Base-by-base conservation (phyloP, 23 tunicate species). In the Oikopleura vanhoeffeni region DNA sequence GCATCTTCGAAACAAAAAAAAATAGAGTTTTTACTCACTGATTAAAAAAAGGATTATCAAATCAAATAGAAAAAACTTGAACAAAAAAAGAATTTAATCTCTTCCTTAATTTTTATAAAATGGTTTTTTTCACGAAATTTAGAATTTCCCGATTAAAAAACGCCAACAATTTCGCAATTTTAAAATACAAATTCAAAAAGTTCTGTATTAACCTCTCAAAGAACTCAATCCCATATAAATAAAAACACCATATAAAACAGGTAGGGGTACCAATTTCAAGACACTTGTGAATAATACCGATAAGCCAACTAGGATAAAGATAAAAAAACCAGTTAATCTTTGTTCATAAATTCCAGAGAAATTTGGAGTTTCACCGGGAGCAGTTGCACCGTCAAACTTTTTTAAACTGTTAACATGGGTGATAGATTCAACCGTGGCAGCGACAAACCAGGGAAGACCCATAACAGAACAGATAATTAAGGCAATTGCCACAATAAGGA, bases 361-460 rank as follows among this genome's bases (percentile, higher is more conserved):
- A 57, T 90, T 87, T 3, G 98, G 95, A 60, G 84, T 67, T 75
- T 94, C 98, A 41, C 98, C 98, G 39, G 98, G 98, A 84, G 98
- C 98, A 0, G 98, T 82, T 40, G 95, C 88, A 39, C 90, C 98
- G 18, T 92, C 84, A 41, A 89, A 93, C 94, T 88, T 89, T 76
- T 88, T 85, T 40, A 94, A 86, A 39, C 94, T 89, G 87, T 94
- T 94, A 79, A 94, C 98, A 64, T 94, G 98, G 77, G 98, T 94
- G 88, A 94, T 94, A 64, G 91, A 87, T 0, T 89, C 88, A 33
- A 94, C 98, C 36, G 98, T 94, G 39, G 98, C 98, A 39, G 98
- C 98, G 27, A 94, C 98, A 77, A 94, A 94, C 98, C 98, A 94
- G 1, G 98, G 98, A 0, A 94, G 86, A 42, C 98, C 98, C 87